Percentiles rank a stretch among this genome's conserved stretches.
Evolutionary conservation across 2,113 vertebrate species (phyloP).

Genomic region (Sinocyclocheilus maitianheensis): DNA sequence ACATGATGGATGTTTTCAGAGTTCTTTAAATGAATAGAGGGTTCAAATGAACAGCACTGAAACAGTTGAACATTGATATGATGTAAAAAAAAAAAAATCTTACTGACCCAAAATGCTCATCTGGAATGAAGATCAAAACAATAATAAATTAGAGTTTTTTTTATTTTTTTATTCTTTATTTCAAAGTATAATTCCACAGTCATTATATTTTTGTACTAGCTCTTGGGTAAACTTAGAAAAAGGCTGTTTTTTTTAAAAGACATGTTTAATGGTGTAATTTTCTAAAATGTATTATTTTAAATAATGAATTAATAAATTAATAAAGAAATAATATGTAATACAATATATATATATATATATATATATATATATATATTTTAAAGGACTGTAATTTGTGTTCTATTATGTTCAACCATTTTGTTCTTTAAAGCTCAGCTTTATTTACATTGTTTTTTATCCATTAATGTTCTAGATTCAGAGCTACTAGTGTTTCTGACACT

Average conservation of each 20-base stretch:
- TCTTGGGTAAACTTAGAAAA: too few species aligned
- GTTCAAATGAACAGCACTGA: neutral
- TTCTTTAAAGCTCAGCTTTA: slow-evolving; percentile 1
- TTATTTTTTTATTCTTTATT: too few species aligned
- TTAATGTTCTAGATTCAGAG: slow-evolving; percentile 91
- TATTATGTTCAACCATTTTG: neutral
- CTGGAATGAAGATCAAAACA: neutral
- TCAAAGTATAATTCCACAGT: too few species aligned
- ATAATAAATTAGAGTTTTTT: neutral
- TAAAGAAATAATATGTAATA: too few species aligned
- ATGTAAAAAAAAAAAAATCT: neutral
- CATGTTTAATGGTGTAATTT: too few species aligned
- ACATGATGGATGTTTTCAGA: neutral
- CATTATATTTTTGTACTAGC: too few species aligned
- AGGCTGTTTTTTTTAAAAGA: too few species aligned
- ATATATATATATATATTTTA: too few species aligned
- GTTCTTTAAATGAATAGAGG: neutral
- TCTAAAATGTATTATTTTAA: too few species aligned
- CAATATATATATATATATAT: too few species aligned
- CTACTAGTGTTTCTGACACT: slow-evolving; percentile 89
- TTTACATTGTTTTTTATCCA: slow-evolving; percentile 51
- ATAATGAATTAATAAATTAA: too few species aligned
- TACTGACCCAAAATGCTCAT: neutral
- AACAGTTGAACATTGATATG: neutral
- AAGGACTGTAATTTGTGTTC: neutral